A percentile compares a stretch with the other conserved stretches of the same genome.
Conservation (phyloP, 2,797 vertebrate species). For the Craterocephalus amniculus region DNA sequence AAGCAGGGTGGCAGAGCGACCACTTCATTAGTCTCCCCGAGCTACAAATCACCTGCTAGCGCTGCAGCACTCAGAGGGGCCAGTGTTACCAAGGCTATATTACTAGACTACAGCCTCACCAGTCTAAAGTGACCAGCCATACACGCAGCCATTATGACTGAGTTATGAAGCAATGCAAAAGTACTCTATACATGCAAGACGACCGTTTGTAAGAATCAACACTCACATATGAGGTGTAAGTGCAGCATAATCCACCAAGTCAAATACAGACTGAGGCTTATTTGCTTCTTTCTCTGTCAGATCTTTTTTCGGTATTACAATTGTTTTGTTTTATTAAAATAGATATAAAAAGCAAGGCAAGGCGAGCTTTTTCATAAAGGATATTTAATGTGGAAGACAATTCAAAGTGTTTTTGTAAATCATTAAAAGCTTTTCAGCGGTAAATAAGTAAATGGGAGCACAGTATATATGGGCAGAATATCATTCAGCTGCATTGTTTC, state of each 20-base stretch:
- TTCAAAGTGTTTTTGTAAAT: too few species aligned
- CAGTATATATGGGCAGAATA: background rate
- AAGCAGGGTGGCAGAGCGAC: constrained; percentile 86
- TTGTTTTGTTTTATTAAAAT: background rate
- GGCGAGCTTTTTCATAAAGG: too few species aligned
- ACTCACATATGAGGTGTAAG: constrained; percentile 46
- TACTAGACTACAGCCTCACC: constrained; percentile 58
- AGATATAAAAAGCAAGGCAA: too few species aligned
- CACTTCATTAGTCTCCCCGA: constrained; percentile 87
- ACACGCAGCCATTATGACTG: constrained; percentile 75
- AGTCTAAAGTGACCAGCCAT: constrained; percentile 66
- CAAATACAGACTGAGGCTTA: constrained; percentile 25
- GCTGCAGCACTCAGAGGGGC: constrained; percentile 72
- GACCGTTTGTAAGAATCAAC: constrained; percentile 53
- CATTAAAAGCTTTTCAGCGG: too few species aligned
- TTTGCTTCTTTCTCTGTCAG: constrained; percentile 2
- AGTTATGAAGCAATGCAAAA: constrained; percentile 73
- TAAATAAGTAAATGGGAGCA: background rate
- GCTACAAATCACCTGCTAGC: constrained; percentile 85
- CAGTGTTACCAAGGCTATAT: constrained; percentile 63
- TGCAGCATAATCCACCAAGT: constrained; percentile 40
- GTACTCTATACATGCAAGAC: constrained; percentile 56
- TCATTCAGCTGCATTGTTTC: background rate
- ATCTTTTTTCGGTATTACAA: too few species aligned
- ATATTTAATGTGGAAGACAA: too few species aligned